Evolutionary conservation across 2,888 invertebrate species (phyloP).

Genomic region (Ormyrus pomaceus): DNA sequence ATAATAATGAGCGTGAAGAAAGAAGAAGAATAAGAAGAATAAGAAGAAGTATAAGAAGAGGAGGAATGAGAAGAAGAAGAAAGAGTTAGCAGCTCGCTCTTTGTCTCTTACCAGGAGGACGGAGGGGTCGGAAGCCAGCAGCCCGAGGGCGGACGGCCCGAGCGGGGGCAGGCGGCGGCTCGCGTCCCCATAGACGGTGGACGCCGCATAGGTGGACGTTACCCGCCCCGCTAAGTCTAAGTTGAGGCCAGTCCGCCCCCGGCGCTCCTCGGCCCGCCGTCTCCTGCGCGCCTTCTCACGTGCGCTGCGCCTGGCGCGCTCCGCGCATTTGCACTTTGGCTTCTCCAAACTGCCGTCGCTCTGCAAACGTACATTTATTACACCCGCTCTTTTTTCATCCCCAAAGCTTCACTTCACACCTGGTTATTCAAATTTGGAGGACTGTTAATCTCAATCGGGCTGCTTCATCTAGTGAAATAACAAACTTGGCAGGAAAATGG

Average conservation of each 20-base stretch:
- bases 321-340: conserved; percentile 57
- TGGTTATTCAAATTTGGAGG: too few relatives aligned
- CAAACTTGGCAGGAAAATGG: too few relatives aligned
- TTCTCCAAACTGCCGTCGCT: conserved; percentile 39
- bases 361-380: conserved; percentile 47
- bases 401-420: too few relatives aligned
- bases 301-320: conserved; percentile 56
- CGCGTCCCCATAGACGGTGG: conserved; percentile 66
- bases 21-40: background rate
- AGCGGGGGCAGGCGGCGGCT: conserved; percentile 76
- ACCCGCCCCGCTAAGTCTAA: conserved; percentile 65
- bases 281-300: conserved; percentile 73
- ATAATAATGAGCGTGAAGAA: background rate
- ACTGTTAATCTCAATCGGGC: too few relatives aligned
- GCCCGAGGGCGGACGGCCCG: conserved; percentile 77
- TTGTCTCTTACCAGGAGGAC: conserved; percentile 73
- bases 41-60: background rate
- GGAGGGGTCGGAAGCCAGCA: conserved; percentile 75
- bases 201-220: conserved; percentile 73
- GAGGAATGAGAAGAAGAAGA: background rate
- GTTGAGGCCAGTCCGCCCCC: conserved; percentile 70
- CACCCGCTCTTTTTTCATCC: conserved; percentile 1
- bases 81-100: background rate
- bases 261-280: conserved; percentile 74
- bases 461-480: too few relatives aligned